Conservation (phyloP, 2,113 vertebrate species). For the Ptilonorhynchus violaceus region DNA sequence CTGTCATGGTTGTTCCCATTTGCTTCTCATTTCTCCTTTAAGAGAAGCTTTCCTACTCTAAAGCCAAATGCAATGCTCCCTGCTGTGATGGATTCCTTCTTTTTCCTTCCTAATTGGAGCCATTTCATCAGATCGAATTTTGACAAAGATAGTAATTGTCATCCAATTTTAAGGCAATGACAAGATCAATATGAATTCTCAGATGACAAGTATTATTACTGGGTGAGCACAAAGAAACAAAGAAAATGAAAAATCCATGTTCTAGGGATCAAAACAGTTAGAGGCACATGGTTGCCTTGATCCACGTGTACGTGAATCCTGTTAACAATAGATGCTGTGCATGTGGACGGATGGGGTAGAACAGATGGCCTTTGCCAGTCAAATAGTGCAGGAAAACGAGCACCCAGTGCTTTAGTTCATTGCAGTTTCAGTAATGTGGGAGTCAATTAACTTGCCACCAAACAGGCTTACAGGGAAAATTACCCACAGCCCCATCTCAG, state of each 20-base stretch:
- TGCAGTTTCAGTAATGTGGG: conserved; percentile 34
- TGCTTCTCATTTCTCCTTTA: background rate
- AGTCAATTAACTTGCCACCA: conserved; percentile 57
- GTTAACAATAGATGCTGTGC: conserved; percentile 25
- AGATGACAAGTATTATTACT: conserved; percentile 56
- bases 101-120: conserved; percentile 59
- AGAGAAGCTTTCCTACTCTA: background rate
- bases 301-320: conserved; percentile 39
- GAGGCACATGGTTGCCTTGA: conserved; percentile 25
- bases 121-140: conserved; percentile 64
- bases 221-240: conserved; percentile 50
- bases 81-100: conserved; percentile 64
- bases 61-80: background rate
- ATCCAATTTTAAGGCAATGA: conserved; percentile 62
- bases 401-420: conserved; percentile 43
- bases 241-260: conserved; percentile 63
- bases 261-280: conserved; percentile 35
- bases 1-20: background rate
- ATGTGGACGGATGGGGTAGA: conserved; percentile 42
- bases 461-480: conserved; percentile 40
- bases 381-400: conserved; percentile 42
- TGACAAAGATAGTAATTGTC: conserved; percentile 68
- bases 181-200: conserved; percentile 64
- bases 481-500: conserved; percentile 4
- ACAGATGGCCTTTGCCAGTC: conserved; percentile 64